These are phyloP conservation scores for Bombus soroeensis DNA, from an alignment of 1,140 invertebrate genomes.

Conservation along the genomic window DNA sequence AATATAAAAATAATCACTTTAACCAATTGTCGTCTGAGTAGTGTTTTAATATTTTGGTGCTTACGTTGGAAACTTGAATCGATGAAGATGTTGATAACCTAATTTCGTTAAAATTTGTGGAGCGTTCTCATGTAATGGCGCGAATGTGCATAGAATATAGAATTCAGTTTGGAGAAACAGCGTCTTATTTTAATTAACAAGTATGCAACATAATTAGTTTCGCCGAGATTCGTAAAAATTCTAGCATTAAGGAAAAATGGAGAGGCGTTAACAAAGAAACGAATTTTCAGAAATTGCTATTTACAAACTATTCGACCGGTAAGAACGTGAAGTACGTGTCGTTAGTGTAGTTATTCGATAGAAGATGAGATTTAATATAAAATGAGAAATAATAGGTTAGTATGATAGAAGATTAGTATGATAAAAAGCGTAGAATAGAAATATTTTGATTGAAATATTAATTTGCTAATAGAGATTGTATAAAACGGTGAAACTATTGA, in stretches of 20 bases:
- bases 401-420: no score
- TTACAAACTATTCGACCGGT: neutral
- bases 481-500: neutral
- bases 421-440: neutral
- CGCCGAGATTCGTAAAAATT: no score
- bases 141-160: neutral
- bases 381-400: neutral
- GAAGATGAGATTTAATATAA: constrained; percentile 3
- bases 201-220: neutral
- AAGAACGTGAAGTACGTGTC: neutral
- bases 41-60: neutral
- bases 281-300: neutral
- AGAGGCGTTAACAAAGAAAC: no score
- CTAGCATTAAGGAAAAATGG: neutral
- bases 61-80: neutral
- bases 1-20: no score
- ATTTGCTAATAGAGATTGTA: neutral
- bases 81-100: neutral
- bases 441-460: neutral
- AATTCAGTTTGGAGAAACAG: neutral
- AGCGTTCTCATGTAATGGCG: constrained; percentile 13
- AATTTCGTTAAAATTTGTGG: neutral
- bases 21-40: neutral
- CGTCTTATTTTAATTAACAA: neutral
- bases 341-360: neutral